Evolutionary conservation across 2,888 invertebrate genomes (phyloP).

Genomic region (Ormyrus thymus): DNA sequence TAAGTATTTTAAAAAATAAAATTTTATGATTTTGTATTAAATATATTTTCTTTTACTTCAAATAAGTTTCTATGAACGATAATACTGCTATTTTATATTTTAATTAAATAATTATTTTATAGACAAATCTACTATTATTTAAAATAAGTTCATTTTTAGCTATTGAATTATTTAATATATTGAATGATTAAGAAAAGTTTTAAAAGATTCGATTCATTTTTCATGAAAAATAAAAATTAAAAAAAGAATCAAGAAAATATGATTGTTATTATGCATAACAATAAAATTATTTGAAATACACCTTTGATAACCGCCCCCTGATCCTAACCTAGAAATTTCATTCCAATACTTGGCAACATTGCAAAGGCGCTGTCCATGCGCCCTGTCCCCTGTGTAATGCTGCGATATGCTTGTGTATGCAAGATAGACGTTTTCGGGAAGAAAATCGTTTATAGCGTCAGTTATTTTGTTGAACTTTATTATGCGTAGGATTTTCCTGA

Average conservation of each 20-base stretch:
- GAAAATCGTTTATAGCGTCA: slow-evolving; percentile 34
- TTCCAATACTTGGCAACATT: slow-evolving; percentile 19
- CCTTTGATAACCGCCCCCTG: slow-evolving; percentile 18
- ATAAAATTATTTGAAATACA: not conserved
- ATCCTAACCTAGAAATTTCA: slow-evolving; percentile 14
- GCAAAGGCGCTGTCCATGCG: slow-evolving; percentile 27
- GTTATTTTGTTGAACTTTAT: slow-evolving; percentile 24
- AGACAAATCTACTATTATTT: too few relatives aligned
- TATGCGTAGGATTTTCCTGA: not conserved
- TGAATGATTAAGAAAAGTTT: too few relatives aligned
- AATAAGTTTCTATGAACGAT: too few relatives aligned
- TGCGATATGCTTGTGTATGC: not conserved
- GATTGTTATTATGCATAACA: not conserved
- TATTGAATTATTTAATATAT: too few relatives aligned
- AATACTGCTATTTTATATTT: too few relatives aligned
- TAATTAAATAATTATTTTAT: too few relatives aligned
- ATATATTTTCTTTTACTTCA: not conserved
- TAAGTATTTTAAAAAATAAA: slow-evolving; percentile 13
- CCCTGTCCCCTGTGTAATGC: not conserved
- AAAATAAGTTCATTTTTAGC: too few relatives aligned
- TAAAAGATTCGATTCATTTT: too few relatives aligned
- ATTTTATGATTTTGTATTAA: slow-evolving; percentile 5
- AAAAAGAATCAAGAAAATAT: too few relatives aligned
- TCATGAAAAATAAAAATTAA: too few relatives aligned
- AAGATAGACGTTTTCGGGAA: slow-evolving; percentile 26